phyloP scores from a whole-genome alignment of 1,140 invertebrate species.

The Reticulitermes speratus region DNA sequence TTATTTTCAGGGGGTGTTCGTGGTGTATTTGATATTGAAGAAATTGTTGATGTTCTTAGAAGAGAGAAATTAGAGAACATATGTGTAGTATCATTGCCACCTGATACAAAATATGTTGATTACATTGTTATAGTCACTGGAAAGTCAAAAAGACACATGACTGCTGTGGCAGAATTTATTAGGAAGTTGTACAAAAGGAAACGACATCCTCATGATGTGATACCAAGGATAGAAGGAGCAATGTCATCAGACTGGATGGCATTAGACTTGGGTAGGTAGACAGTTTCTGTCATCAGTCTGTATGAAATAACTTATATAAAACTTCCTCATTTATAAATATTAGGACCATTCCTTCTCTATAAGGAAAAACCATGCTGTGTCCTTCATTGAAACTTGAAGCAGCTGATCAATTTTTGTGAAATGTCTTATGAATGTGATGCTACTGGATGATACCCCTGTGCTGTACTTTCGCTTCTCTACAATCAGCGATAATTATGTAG shows the following conservation, averaged over 20 bases:
- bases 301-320: too few species aligned
- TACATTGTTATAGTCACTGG: constrained; percentile 78
- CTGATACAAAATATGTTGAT: constrained; percentile 74
- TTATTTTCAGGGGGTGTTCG: constrained; percentile 64
- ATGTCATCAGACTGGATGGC: constrained; percentile 80
- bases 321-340: too few species aligned
- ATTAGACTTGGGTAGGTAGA: constrained; percentile 75
- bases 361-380: too few species aligned
- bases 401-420: too few species aligned
- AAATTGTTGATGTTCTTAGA: constrained; percentile 73
- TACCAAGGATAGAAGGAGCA: constrained; percentile 77
- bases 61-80: constrained; percentile 78
- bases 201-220: constrained; percentile 58
- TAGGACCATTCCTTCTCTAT: too few species aligned
- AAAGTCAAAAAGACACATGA: constrained; percentile 70
- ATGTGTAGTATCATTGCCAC: constrained; percentile 75
- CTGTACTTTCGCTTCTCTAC: too few species aligned
- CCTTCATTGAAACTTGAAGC: too few species aligned
- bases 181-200: constrained; percentile 78
- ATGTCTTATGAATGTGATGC: too few species aligned
- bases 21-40: constrained; percentile 85
- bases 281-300: not conserved
- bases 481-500: too few species aligned
- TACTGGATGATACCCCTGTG: too few species aligned
- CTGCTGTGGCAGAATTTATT: constrained; percentile 73